A percentile compares a stretch with the other conserved stretches of the same genome.
Conservation (phyloP, 92 coral and sea anemone species). For the Siderastrea radians region DNA sequence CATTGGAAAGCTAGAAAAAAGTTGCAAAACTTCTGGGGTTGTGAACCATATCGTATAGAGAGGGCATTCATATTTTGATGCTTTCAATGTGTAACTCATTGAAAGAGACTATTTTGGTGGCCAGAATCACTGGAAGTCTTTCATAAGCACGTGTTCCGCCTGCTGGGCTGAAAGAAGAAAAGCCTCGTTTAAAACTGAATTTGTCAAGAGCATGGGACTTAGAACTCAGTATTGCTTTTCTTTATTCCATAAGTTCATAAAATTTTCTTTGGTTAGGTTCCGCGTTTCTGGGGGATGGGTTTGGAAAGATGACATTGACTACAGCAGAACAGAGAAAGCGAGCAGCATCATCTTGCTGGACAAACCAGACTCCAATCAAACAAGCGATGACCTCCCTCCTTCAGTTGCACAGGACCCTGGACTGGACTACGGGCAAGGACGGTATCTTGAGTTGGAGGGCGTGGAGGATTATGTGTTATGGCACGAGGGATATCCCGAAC, state of each 20-base stretch:
- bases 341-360: neutral
- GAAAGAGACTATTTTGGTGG: too few species aligned
- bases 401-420: conserved; percentile 52
- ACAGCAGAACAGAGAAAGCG: conserved; percentile 36
- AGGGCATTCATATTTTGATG: too few species aligned
- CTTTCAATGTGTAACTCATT: too few species aligned
- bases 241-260: neutral
- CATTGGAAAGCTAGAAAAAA: too few species aligned
- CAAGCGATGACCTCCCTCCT: conserved; percentile 29
- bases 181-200: too few species aligned
- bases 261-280: conserved; percentile 42
- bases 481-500: conserved; percentile 81
- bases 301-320: conserved; percentile 82
- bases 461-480: conserved; percentile 91
- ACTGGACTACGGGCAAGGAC: conserved; percentile 84
- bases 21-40: too few species aligned
- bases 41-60: too few species aligned
- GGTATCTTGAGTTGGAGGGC: conserved; percentile 84
- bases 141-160: too few species aligned
- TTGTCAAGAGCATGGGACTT: too few species aligned
- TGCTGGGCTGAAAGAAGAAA: too few species aligned
- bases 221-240: too few species aligned
- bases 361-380: conserved; percentile 23
- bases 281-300: conserved; percentile 84
- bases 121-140: too few species aligned